phyloP scores from a whole-genome alignment of 2,888 invertebrate species.

The Polia nebulosa region DNA sequence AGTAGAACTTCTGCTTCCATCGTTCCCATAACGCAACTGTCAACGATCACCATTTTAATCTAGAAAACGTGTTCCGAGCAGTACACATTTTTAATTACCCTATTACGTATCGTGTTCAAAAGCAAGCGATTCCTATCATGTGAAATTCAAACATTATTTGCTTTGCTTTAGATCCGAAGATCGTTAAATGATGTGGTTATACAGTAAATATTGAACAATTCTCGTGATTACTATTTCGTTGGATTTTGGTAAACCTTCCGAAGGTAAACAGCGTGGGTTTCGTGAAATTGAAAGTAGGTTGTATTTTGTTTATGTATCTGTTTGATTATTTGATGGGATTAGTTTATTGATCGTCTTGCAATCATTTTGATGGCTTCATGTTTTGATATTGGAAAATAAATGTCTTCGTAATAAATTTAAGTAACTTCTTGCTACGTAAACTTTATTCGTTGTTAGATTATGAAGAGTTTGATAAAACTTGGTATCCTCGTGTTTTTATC shows the following conservation, averaged over 20 bases:
- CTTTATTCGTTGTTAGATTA: too few relatives aligned
- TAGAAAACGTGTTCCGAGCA: conserved; percentile 57
- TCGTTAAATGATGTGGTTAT: conserved; percentile 23
- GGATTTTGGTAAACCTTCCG: conserved; percentile 22
- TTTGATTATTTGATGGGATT: conserved; percentile 4
- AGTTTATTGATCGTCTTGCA: conserved; percentile 17
- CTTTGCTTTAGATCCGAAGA: conserved; percentile 10
- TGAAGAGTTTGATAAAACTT: too few relatives aligned
- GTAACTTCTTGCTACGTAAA: neutral
- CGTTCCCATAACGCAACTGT: conserved; percentile 36
- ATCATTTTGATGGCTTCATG: conserved; percentile 6
- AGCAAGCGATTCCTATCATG: conserved; percentile 44
- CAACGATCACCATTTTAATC: conserved; percentile 69
- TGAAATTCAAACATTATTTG: conserved; percentile 35
- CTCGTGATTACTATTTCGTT: conserved; percentile 38
- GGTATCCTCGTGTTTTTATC: too few relatives aligned
- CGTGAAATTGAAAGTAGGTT: conserved; percentile 17
- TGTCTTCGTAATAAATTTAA: neutral
- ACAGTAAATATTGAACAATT: conserved; percentile 46
- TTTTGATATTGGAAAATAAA: neutral
- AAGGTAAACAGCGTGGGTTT: conserved; percentile 20
- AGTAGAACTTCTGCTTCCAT: conserved; percentile 34
- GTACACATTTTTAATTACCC: conserved; percentile 62
- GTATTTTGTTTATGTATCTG: conserved; percentile 16
- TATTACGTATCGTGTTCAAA: conserved; percentile 58